A percentile compares a stretch with the other conserved stretches of the same genome.
These are phyloP conservation scores for Macrostomum cliftonense DNA, from an alignment of 2,888 invertebrate genomes.

Conservation along the genomic window DNA sequence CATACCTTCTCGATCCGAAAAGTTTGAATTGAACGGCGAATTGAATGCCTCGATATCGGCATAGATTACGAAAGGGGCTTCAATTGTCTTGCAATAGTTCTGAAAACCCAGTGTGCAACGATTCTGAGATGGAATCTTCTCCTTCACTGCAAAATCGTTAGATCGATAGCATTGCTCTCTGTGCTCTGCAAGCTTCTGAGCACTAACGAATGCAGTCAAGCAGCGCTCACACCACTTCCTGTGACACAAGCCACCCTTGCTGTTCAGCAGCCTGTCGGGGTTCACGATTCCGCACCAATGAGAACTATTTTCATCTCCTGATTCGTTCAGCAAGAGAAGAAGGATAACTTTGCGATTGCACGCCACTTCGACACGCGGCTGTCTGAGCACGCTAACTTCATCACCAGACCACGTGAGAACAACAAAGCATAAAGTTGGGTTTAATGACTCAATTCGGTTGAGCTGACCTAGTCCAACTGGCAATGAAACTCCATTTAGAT, in stretches of 20 bases:
- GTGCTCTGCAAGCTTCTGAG: conserved; percentile 4
- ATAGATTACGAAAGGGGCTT: conserved; percentile 10
- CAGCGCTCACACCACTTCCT: conserved; percentile 1
- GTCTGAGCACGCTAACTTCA: too few species aligned
- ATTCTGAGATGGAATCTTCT: conserved; percentile 9
- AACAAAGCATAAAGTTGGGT: too few species aligned
- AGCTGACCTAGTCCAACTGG: too few species aligned
- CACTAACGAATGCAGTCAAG: neutral
- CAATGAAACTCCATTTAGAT: too few species aligned
- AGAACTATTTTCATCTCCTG: too few species aligned
- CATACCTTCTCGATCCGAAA: too few species aligned
- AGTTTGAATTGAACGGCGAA: neutral
- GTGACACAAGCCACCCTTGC: neutral
- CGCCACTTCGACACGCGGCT: too few species aligned
- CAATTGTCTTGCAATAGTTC: conserved; percentile 10
- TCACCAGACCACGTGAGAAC: too few species aligned
- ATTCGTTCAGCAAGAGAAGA: too few species aligned
- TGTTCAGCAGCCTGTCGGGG: neutral
- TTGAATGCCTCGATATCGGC: conserved; percentile 12
- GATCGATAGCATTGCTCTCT: conserved; percentile 10
- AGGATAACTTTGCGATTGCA: too few species aligned
- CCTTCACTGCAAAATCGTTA: conserved; percentile 5
- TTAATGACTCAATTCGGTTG: too few species aligned
- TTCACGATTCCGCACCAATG: neutral
- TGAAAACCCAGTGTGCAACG: conserved; percentile 8